Base-by-base conservation (phyloP, 2,888 invertebrate genomes). In the Sthenelais limicola region DNA sequence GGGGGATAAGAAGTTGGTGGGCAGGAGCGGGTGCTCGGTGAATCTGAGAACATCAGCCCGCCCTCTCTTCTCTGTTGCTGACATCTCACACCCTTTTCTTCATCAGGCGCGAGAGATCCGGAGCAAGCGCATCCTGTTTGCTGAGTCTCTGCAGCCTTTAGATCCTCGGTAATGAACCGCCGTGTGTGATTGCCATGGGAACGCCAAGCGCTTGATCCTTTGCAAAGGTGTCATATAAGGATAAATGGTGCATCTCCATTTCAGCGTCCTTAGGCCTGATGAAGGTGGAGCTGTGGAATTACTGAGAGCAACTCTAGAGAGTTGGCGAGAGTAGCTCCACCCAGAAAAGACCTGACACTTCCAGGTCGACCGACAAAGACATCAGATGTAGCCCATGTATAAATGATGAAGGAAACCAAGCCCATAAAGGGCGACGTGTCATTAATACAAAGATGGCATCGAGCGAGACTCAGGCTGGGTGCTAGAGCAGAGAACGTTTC, bases 241-340 rank as follows among this genome's bases (percentile, higher is more conserved):
- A 62, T 62, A 43, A 62, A 62, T 62, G 62, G 62, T 43, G n/a
- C 4, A 15, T 15, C 15, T 24, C 38, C 35, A 38, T 62, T 35
- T 26, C 62, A 26, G 18, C 38, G 62, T 43, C 62, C 62, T 62
- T 62, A 62, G 62, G 38, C 24, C 62, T 62, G 62, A 62, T 62
- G 62, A 62, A 62, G 62, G 4, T 26, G 35, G 24, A 15, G 38
- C 62, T 62, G 43, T 62, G 43, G 62, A 62, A 62, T 62, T 62
- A 62, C 62, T 62, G 35, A 62, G 38, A 9, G 24, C 21, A 15
- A 43, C 38, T 38, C 62, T 62, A 35, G 26, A 21, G 62, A 43
- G 62, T 43, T 28, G n/a, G 62, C 24, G 24, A 3, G 24, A 15
- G 30, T 15, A 21, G 9, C n/a, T 5, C 38, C 21, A 43, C 62